Conservation (phyloP, 2,113 vertebrate species). For the Anguilla japonica region DNA sequence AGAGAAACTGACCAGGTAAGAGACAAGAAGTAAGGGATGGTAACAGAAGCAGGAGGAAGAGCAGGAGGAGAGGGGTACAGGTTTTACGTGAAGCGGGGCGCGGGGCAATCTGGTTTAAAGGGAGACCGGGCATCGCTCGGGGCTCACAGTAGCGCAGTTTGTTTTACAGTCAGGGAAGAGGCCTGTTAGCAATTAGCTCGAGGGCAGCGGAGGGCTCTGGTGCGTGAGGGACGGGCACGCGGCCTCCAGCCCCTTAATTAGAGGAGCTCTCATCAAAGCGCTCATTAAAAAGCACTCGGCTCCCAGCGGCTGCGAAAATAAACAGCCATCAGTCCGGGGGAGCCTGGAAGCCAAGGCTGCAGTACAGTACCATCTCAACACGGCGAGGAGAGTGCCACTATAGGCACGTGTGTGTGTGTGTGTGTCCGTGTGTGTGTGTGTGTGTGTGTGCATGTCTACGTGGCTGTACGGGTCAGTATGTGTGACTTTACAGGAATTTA, state of each 20-base stretch:
- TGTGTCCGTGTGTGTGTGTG: background rate
- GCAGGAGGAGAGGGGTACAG: background rate
- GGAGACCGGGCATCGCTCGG: constrained; percentile 29
- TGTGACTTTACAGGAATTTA: too few relatives aligned
- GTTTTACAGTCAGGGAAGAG: constrained; percentile 60
- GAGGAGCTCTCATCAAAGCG: constrained; percentile 72
- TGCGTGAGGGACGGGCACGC: constrained; percentile 47
- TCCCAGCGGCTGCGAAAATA: constrained; percentile 71
- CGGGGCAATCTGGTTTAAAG: constrained; percentile 15
- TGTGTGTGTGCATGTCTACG: background rate
- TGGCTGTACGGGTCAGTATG: too few relatives aligned
- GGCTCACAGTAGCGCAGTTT: constrained; percentile 57
- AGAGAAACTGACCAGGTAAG: background rate
- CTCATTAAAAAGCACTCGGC: constrained; percentile 78
- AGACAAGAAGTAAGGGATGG: constrained; percentile 25
- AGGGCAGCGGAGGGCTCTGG: constrained; percentile 46
- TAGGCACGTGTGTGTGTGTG: background rate
- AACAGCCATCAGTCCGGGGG: constrained; percentile 64
- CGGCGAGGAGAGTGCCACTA: background rate
- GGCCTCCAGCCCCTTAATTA: constrained; percentile 72
- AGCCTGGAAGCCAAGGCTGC: background rate
- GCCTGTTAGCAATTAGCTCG: constrained; percentile 82
- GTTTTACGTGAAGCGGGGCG: background rate
- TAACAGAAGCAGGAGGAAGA: background rate
- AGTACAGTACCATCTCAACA: background rate